Evolutionary conservation across 2,113 vertebrate genomes (phyloP).

Genomic region (Ochotona curzoniae): DNA sequence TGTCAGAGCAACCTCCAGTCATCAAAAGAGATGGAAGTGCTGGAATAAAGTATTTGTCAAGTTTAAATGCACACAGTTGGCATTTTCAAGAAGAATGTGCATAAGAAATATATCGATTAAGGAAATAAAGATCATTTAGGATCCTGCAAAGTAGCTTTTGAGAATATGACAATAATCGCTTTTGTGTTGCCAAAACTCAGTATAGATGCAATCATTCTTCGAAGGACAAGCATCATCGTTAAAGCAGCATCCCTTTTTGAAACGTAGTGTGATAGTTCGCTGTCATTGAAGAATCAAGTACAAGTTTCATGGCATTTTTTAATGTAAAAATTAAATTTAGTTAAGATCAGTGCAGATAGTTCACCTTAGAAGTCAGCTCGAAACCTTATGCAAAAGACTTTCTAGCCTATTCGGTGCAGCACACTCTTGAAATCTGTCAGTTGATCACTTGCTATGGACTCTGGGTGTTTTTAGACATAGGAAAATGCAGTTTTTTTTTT

Average conservation of each 20-base stretch:
- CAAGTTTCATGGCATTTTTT: background rate
- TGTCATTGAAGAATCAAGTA: background rate
- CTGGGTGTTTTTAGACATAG: background rate
- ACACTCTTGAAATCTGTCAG: background rate
- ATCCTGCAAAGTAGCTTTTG: slow-evolving; percentile 83
- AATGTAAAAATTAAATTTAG: background rate
- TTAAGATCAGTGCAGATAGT: slow-evolving; percentile 70
- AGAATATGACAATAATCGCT: slow-evolving; percentile 82
- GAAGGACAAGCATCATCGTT: slow-evolving; percentile 78
- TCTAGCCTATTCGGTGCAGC: background rate
- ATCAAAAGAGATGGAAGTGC: slow-evolving; percentile 83
- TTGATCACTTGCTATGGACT: background rate
- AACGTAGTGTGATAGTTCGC: slow-evolving; percentile 77
- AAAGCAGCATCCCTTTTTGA: slow-evolving; percentile 77
- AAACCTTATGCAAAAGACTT: slow-evolving; percentile 62
- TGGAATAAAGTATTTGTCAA: slow-evolving; percentile 84
- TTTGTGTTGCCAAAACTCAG: slow-evolving; percentile 78
- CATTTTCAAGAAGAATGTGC: slow-evolving; percentile 81
- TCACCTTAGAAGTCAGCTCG: slow-evolving; percentile 66
- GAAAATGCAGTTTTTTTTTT: background rate
- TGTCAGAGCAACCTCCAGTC: slow-evolving; percentile 78
- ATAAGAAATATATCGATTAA: slow-evolving; percentile 82
- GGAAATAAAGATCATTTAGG: slow-evolving; percentile 81
- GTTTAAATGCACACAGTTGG: slow-evolving; percentile 82
- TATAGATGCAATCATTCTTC: slow-evolving; percentile 80